Evolutionary conservation across 2,113 vertebrate genomes (phyloP).

Genomic region (Microtus pennsylvanicus): DNA sequence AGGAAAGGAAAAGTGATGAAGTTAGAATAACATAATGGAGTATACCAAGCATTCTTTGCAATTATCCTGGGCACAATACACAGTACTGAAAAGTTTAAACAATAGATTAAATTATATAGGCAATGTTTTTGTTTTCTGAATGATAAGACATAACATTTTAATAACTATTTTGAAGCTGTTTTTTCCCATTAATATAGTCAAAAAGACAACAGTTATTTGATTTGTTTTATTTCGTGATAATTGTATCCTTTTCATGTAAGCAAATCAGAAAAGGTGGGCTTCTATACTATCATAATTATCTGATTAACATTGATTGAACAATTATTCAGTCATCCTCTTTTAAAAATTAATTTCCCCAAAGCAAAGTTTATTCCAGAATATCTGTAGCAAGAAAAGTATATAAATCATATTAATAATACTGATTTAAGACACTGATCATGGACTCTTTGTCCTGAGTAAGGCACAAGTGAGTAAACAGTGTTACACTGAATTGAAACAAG

Average conservation of each 20-base stretch:
- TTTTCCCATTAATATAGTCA: constrained; percentile 23
- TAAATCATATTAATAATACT: neutral
- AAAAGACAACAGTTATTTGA: neutral
- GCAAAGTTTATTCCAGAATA: constrained; percentile 43
- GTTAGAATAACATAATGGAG: neutral
- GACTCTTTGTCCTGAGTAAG: neutral
- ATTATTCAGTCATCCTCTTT: constrained; percentile 5
- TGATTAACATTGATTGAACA: neutral
- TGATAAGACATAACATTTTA: constrained; percentile 21
- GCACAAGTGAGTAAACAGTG: neutral
- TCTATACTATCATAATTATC: neutral
- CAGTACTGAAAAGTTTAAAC: neutral
- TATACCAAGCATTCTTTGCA: neutral
- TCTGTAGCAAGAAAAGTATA: neutral
- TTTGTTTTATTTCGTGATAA: constrained; percentile 50
- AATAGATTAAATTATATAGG: constrained; percentile 17
- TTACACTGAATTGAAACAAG: neutral
- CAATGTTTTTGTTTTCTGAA: constrained; percentile 8
- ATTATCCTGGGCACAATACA: neutral
- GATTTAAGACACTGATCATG: constrained; percentile 32
- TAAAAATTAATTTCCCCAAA: constrained; percentile 24
- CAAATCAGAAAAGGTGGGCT: constrained; percentile 28
- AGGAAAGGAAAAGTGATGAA: neutral
- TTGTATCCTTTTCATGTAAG: neutral
- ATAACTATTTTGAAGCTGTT: neutral